These are phyloP conservation scores for Todiramphus saurophagus DNA, from an alignment of 2,113 vertebrate species.

Conservation along the genomic window DNA sequence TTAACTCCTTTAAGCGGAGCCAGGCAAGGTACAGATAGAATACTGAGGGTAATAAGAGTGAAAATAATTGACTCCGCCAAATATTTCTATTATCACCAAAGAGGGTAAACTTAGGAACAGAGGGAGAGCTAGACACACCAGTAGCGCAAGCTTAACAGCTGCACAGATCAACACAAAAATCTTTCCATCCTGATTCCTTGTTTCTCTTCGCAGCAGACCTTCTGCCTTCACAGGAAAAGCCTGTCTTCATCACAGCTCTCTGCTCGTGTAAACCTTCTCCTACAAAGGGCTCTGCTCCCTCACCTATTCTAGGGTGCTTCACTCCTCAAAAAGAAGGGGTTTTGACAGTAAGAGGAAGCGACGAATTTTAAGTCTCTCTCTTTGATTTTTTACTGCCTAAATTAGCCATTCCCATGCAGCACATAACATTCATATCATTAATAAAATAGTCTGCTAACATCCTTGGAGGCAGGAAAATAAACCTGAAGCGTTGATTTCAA, in stretches of 20 bases:
- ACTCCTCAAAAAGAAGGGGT: neutral
- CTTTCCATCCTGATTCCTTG: neutral
- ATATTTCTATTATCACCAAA: constrained; percentile 28
- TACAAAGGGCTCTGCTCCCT: neutral
- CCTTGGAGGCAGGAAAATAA: constrained; percentile 1
- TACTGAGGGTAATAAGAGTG: neutral
- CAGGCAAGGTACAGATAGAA: neutral
- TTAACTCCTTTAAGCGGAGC: neutral
- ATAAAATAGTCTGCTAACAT: neutral
- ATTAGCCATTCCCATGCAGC: neutral
- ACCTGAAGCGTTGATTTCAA: neutral
- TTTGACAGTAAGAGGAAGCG: neutral
- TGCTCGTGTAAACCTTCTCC: neutral
- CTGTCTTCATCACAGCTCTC: neutral
- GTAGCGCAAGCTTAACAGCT: neutral
- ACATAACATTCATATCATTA: neutral
- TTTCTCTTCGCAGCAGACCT: neutral
- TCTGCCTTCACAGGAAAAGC: neutral
- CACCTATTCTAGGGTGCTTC: neutral
- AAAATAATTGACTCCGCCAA: neutral
- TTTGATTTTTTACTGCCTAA: neutral
- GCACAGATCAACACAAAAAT: neutral
- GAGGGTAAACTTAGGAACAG: constrained; percentile 22
- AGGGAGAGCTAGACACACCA: neutral
- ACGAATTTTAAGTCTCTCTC: neutral